These are phyloP conservation scores for Pardosa pseudoannulata DNA, from an alignment of 2,888 invertebrate species.

Conservation along the genomic window DNA sequence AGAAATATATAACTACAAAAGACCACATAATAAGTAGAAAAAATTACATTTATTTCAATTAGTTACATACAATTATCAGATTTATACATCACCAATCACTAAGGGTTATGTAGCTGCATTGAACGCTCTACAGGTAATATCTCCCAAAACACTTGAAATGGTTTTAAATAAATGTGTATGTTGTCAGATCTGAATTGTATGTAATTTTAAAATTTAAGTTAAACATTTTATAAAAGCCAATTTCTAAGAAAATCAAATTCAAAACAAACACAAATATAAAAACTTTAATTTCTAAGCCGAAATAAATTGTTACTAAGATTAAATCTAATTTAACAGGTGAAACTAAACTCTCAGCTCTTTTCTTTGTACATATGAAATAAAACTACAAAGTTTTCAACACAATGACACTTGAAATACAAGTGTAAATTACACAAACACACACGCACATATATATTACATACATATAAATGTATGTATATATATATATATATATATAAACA, in stretches of 20 bases:
- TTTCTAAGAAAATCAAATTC: neutral
- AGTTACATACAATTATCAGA: neutral
- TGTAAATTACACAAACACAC: too few species aligned
- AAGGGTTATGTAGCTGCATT: slow-evolving; percentile 19
- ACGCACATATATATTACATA: too few species aligned
- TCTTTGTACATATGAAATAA: too few species aligned
- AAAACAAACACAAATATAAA: neutral
- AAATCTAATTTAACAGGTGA: neutral
- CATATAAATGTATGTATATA: too few species aligned
- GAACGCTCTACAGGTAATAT: neutral
- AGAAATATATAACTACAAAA: neutral
- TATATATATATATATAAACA: too few species aligned
- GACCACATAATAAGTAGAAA: slow-evolving; percentile 13
- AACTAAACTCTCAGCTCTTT: neutral
- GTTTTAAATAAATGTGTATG: neutral
- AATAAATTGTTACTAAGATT: neutral
- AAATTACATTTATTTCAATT: slow-evolving; percentile 24
- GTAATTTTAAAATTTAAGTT: neutral
- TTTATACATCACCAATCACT: neutral
- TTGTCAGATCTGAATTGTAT: neutral
- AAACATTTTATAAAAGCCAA: neutral
- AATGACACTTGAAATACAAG: too few species aligned
- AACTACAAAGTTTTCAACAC: too few species aligned
- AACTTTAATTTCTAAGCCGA: neutral
- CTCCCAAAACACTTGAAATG: neutral